Base-by-base conservation (phyloP, 2,797 vertebrate species). In the Coregonus ussuriensis region DNA sequence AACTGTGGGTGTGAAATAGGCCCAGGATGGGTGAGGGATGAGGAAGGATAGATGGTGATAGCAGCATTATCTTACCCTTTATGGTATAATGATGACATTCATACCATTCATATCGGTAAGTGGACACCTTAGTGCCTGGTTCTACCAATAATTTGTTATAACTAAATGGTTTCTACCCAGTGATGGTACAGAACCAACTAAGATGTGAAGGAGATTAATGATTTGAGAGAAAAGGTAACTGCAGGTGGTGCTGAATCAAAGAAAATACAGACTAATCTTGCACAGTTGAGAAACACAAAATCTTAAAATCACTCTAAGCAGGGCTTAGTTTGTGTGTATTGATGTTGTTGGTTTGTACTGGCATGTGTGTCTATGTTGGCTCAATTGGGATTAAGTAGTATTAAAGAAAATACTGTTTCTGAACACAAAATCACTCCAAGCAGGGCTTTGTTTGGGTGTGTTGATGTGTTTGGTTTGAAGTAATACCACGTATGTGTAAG, bases 401-500 rank as follows among this genome's bases (percentile, higher is more conserved):
- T 47, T 47, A 47, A 47, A 47, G 41, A 47, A 47, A 47, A 47
- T 13, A 13, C 9, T 13, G 9, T 47, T 47, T 47, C 41, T 13
- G 41, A 47, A 47, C 41, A 47, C 11, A 53, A 71, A 71, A 21
- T 71, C 47, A 29, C 41, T 31, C 25, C 15, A 11, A 47, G 41
- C 41, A 47, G n/a, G n/a, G 47, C 21, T 71, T 52, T 53, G 70
- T 71, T 53, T 5, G 2, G 3, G 13, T 53, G 35, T 66, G 21
- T 54, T 35, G 37, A 33, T 67, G 62, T 53, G 41, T 74, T 33
- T 11, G 74, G 18, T 67, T 53, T 35, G 31, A 47, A 47, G 41
- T 47, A 47, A 47, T 13, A 47, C 41, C 41, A 9, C 82, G 76
- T 78, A 15, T 69, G 74, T 25, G 14, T 4, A n/a, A 59, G 14